Base-by-base conservation (phyloP, 1,140 invertebrate genomes). In the Brachionus koreanus region DNA sequence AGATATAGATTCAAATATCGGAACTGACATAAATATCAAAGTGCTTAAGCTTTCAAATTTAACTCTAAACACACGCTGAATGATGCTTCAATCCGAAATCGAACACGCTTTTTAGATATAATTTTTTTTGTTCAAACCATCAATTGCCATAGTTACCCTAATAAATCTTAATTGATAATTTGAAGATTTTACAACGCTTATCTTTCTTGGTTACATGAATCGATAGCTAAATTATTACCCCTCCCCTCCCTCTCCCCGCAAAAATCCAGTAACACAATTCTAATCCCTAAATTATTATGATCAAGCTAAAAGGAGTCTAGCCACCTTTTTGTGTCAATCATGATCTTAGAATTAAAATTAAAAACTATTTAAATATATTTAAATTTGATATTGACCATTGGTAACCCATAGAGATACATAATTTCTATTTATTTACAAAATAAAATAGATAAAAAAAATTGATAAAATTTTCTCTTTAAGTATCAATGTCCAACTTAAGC, bases 181-280 rank as follows among this genome's bases (percentile, higher is more conserved):
- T 57, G 49, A 57, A 57, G 49, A 57, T 19, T 57, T 57, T 57
- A 23, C 49, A 57, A 16, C 3, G 49, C 49, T 57, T 57, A 57
- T 57, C 49, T 57, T 57, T 57, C 49, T 57, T 57, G 16, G 49
- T 57, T 57, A 57, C 49, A 57, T 57, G 49, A 57, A 57, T 57
- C 19, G 49, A 57, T 57, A n/a, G 49, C 49, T 57, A n/a, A 57
- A 23, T 9, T 19, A 23, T 57, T n/a, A n/a, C n/a, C n/a, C n/a
- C n/a, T n/a, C n/a, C n/a, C n/a, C n/a, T n/a, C n/a, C n/a, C n/a
- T 57, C 19, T 5, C 19, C 49, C 19, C 19, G 16, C 49, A 23
- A 7, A 16, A 57, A 25, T 7, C 6, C 0, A 25, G 6, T 9
- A 57, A 9, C 9, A 57, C 5, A 19, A 2, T 29, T 52, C 9